Base-by-base conservation (phyloP, 1,140 invertebrate species). In the Contarinia nasturtii region DNA sequence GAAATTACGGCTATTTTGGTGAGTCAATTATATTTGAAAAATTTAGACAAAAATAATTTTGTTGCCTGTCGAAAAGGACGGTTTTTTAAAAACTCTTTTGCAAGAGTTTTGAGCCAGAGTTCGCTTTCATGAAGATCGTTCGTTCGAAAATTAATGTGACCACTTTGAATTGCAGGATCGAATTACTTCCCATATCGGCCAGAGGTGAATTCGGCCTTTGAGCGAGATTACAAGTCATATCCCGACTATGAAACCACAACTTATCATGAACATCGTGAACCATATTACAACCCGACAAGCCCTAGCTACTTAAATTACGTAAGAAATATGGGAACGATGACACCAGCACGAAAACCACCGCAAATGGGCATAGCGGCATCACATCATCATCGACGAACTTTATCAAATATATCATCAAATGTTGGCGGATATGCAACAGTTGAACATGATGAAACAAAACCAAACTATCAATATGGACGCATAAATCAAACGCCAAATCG, bases 101-200 rank as follows among this genome's bases (percentile, higher is more conserved):
- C n/a, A n/a, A n/a, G n/a, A n/a, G n/a, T n/a, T n/a, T n/a, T n/a
- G n/a, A n/a, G n/a, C n/a, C n/a, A n/a, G n/a, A n/a, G n/a, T n/a
- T n/a, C n/a, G n/a, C n/a, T n/a, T n/a, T 44, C 38, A 18, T 44
- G 18, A 38, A 38, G 5, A 38, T n/a, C 5, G 5, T 19, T 22
- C 17, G 7, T 19, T 44, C 47, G 38, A 18, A 50, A 51, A 61
- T 57, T 46, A 51, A 59, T 45, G 55, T 56, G 42, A 61, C 3
- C 27, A 5, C 27, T 61, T 33, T 57, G 56, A 7, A 53, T 59
- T 27, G 33, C 33, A 55, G 61, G 61, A 11, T 63, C 61, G 19
- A 63, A 63, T 21, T 63, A 63, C 20, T 63, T 63, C 47, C 59
- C 59, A 10, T 61, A 61, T 46, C 59, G 58, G 8, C 61, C 60